Evolutionary conservation across 2,797 vertebrate genomes (phyloP).

Genomic region (Sarcophilus harrisii): DNA sequence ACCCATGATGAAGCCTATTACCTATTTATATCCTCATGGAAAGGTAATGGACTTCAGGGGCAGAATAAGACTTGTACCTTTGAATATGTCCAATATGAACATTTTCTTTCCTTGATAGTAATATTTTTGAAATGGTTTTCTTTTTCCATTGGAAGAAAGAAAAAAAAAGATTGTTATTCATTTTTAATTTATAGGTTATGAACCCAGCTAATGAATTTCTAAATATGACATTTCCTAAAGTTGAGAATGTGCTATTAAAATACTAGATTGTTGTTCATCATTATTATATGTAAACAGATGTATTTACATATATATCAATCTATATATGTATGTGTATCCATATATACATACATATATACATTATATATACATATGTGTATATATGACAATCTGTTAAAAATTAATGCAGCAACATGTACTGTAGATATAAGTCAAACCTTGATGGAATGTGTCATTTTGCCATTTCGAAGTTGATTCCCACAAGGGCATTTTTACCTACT

Average conservation of each 20-base stretch:
- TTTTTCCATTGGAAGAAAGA: too few relatives aligned
- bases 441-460: neutral
- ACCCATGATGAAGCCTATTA: neutral
- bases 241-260: constrained; percentile 21
- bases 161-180: neutral
- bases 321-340: neutral
- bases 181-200: constrained; percentile 74
- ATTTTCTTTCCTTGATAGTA: neutral
- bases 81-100: neutral
- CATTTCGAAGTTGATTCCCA: neutral
- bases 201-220: constrained; percentile 62
- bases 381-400: constrained; percentile 35
- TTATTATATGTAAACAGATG: neutral
- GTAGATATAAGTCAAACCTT: neutral
- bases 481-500: neutral
- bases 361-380: too few relatives aligned
- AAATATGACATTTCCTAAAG: neutral
- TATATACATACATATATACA: too few relatives aligned
- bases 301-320: neutral
- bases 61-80: neutral
- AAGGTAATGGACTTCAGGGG: neutral
- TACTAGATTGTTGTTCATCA: neutral
- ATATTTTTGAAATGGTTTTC: neutral
- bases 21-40: neutral
- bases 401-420: neutral